Base-by-base conservation (phyloP, 2,888 invertebrate genomes). In the Parasteatoda lunata region DNA sequence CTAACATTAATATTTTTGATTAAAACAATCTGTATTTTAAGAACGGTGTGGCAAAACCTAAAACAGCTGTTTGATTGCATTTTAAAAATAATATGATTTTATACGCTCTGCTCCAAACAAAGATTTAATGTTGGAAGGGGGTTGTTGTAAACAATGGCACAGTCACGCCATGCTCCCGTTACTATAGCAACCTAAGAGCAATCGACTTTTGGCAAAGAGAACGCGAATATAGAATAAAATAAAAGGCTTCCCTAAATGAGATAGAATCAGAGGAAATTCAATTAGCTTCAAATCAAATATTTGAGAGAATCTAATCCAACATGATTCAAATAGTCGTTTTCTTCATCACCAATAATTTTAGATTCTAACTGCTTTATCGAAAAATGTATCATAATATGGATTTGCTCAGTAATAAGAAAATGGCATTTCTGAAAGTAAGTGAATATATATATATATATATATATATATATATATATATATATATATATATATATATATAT, bases 211-310 rank as follows among this genome's bases (percentile, higher is more conserved):
- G 76, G 82, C 75, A 45, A 54, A 48, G 82, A 69, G 54, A 69
- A 45, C 11, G 66, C 51, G 54, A 52, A 69, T 66, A n/a, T 13
- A 70, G 70, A 49, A 73, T 76, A 64, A 51, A 76, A 51, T 52
- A 82, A 59, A 81, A 73, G 72, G 65, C 52, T 66, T n/a, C 70
- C 47, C 77, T 72, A 69, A 84, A 84, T 84, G 84, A 66, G 84
- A 84, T 78, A 73, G 84, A 75, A 77, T 69, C 77, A 59, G 84
- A 49, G 52, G 78, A 78, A 84, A 84, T 78, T 78, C 78, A 75
- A 84, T 84, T 84, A 84, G 78, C 73, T 51, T 69, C 78, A 68
- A 72, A 79, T 84, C 84, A 84, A 78, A 78, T 75, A 73, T 68
- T 65, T 69, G 78, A 78, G 84, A 84, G 78, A 84, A 84, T 84